Evolutionary conservation across 2,113 vertebrate species (phyloP).

Genomic region (Plestiodon gilberti): DNA sequence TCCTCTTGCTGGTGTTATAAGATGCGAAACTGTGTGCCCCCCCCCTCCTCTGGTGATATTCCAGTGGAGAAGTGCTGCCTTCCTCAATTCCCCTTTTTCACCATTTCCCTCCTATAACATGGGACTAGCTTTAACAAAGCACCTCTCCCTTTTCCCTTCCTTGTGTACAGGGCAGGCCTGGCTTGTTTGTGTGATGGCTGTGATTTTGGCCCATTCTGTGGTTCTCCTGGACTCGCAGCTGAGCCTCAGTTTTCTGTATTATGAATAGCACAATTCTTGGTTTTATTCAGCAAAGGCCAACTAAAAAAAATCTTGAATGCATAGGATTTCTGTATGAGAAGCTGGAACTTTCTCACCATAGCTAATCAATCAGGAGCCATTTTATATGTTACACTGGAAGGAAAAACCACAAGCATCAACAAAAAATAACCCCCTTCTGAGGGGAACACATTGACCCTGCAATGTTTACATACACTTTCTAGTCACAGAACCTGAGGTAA

Average conservation of each 20-base stretch:
- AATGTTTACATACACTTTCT: neutral
- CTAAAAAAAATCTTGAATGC: conserved; percentile 1
- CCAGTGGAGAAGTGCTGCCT: neutral
- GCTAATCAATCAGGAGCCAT: neutral
- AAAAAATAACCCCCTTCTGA: accelerated
- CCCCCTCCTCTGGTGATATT: neutral
- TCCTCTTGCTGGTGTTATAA: too few species aligned
- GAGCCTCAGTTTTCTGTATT: neutral
- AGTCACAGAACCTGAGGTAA: neutral
- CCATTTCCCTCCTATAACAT: accelerated
- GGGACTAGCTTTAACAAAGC: neutral
- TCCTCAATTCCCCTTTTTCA: neutral
- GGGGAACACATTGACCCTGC: accelerated
- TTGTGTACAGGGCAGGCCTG: accelerated
- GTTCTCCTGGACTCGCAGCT: conserved; percentile 6
- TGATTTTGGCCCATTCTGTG: neutral
- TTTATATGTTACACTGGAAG: accelerated
- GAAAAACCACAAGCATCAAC: neutral
- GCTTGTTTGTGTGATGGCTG: neutral
- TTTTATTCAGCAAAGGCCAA: conserved; percentile 31
- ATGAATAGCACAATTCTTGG: neutral
- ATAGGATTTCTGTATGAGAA: neutral
- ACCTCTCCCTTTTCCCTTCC: conserved; percentile 38
- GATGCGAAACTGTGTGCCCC: too few species aligned
- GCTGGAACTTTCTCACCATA: neutral